Evolutionary conservation across 30 jellyfish, hydroid and myxozoan genomes (phyloP).

Genomic region (Catostylus mosaicus): DNA sequence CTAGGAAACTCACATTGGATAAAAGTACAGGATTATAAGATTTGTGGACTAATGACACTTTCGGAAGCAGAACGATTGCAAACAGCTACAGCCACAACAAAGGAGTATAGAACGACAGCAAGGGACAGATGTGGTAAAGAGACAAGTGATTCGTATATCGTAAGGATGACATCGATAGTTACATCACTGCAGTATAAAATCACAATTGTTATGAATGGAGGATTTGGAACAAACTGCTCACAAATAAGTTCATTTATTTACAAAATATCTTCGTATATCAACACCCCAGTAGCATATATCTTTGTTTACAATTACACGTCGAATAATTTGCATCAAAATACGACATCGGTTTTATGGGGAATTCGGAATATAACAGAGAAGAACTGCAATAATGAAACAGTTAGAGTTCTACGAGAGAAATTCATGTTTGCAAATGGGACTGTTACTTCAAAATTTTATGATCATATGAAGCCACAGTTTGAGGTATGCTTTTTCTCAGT

Average conservation of each 20-base stretch:
- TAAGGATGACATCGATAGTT: slow-evolving; percentile 1
- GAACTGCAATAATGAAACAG: slow-evolving; percentile 74
- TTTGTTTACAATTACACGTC: slow-evolving; percentile 33
- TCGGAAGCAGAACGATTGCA: not conserved
- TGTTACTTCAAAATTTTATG: slow-evolving; percentile 35
- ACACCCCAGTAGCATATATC: slow-evolving; percentile 31
- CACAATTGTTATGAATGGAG: slow-evolving; percentile 22
- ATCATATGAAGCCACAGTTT: slow-evolving; percentile 76
- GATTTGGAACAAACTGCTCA: slow-evolving; percentile 66
- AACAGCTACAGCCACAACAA: not conserved
- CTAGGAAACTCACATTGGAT: slow-evolving; percentile 60
- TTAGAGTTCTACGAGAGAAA: slow-evolving; percentile 36
- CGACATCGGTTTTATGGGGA: slow-evolving; percentile 78
- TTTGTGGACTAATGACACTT: slow-evolving; percentile 74
- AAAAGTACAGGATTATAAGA: slow-evolving; percentile 37
- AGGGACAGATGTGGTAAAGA: slow-evolving; percentile 83
- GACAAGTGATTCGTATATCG: slow-evolving; percentile 49
- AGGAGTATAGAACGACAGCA: slow-evolving; percentile 67
- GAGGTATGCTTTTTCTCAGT: slow-evolving; percentile 43
- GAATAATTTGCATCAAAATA: slow-evolving; percentile 23
- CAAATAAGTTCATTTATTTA: slow-evolving; percentile 40
- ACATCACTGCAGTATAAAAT: slow-evolving; percentile 31
- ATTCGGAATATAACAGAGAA: slow-evolving; percentile 52
- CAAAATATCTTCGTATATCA: slow-evolving; percentile 63
- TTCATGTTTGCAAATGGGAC: slow-evolving; percentile 15